Conservation (phyloP, 2,888 invertebrate species). For the Masnerella sp. region DNA sequence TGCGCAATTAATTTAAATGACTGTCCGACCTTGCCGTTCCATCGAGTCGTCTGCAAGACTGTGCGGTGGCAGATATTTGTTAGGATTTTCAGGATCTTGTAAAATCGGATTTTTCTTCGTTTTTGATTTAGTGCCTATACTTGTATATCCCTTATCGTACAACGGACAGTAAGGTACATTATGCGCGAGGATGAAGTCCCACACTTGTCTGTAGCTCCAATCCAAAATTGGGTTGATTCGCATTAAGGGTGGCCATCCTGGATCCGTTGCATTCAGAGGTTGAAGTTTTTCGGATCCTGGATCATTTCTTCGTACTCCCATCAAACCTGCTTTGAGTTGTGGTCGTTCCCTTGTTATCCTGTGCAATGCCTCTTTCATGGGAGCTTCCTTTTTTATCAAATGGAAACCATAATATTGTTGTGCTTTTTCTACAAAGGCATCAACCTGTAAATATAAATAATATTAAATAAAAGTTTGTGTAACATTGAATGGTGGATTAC, state of each 20-base stretch:
- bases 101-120: conserved; percentile 73
- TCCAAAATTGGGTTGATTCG: conserved; percentile 93
- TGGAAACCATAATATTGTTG: conserved; percentile 85
- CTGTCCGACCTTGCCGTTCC: conserved; percentile 72
- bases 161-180: conserved; percentile 93
- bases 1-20: conserved; percentile 22
- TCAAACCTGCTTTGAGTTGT: conserved; percentile 88
- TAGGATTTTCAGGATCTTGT: conserved; percentile 67
- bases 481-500: neutral
- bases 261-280: conserved; percentile 90
- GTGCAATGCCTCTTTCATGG: conserved; percentile 85
- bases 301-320: conserved; percentile 95
- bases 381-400: conserved; percentile 83
- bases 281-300: conserved; percentile 85
- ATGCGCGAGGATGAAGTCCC: conserved; percentile 89
- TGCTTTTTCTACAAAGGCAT: conserved; percentile 88
- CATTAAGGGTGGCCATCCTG: conserved; percentile 93
- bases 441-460: conserved; percentile 79
- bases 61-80: conserved; percentile 71
- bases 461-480: too few relatives aligned
- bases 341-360: conserved; percentile 81
- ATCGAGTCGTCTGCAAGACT: conserved; percentile 69
- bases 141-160: conserved; percentile 89
- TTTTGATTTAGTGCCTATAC: conserved; percentile 69
- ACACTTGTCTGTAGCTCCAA: conserved; percentile 94